Percentiles rank a stretch among this genome's conserved stretches.
Evolutionary conservation across 2,113 vertebrate genomes (phyloP).

Genomic region (Zosterops pallidus): DNA sequence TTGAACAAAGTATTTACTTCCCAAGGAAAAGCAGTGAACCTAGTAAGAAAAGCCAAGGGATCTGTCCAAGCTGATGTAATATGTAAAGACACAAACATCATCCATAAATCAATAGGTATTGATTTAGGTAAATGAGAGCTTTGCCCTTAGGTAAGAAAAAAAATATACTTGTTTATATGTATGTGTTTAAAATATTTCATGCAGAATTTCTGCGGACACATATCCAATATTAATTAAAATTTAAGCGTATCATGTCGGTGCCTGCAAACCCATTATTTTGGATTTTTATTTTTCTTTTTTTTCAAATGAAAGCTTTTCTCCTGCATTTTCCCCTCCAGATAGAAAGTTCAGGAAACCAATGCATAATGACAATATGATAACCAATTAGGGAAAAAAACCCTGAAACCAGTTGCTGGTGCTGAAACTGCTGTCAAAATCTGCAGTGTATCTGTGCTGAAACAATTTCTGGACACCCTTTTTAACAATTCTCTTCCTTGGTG

Average conservation of each 20-base stretch:
- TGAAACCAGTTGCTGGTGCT: not conserved
- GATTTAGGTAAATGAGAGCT: conserved; percentile 71
- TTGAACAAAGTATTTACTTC: not conserved
- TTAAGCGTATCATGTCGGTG: not conserved
- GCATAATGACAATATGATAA: not conserved
- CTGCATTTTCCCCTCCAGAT: not conserved
- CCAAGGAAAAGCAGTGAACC: conserved; percentile 19
- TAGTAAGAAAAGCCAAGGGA: conserved; percentile 41
- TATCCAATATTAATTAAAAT: conserved; percentile 52
- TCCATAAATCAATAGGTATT: conserved; percentile 67
- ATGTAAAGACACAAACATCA: conserved; percentile 64
- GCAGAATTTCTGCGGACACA: not conserved
- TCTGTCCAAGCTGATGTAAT: conserved; percentile 37
- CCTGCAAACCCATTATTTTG: not conserved
- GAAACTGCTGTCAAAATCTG: not conserved
- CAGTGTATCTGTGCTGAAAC: not conserved
- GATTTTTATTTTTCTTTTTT: not conserved
- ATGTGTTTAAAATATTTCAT: not conserved
- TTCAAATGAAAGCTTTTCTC: not conserved
- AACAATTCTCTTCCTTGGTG: not conserved
- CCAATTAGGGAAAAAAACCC: not conserved
- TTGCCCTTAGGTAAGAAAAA: conserved; percentile 42
- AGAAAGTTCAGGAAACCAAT: not conserved
- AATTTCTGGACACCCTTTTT: not conserved
- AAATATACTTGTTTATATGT: not conserved